Evolutionary conservation across 2,888 invertebrate genomes (phyloP), one percentile per base, ranked within the genome.

Genomic region (Synergus umbraculus): DNA sequence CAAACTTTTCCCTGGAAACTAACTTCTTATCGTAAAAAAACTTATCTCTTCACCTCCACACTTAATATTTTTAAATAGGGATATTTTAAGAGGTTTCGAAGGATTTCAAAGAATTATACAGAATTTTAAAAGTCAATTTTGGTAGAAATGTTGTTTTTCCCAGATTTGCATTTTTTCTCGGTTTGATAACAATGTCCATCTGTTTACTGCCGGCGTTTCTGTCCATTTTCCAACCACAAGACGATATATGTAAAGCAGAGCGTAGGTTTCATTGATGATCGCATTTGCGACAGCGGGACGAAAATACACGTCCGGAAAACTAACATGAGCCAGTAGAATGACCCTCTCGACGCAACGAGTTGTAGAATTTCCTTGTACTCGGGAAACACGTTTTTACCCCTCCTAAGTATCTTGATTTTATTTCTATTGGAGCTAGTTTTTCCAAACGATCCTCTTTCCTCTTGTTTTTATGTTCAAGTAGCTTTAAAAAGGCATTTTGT

Each of bases 221-320:
- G 10, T 13, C 29, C 12, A 0, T 63, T 18, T 63, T 63, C 29
- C 22, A 29, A 63, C 29, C 73, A 41, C 73, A 54, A 37, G 54
- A 46, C 54, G 73, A 15, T 29, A 46, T 69, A 73, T 73, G 73
- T 37, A 58, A 58, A 54, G 73, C 54, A 12, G 69, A 54, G 54
- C 73, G 73, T 73, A 41, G 73, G 73, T 73, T 73, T 73, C 73
- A 73, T 73, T 73, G 73, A 73, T 73, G 73, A 73, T 73, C 54
- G 54, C 54, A 73, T 73, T 73, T 73, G 73, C 54, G 73, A 73
- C 73, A 41, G 73, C 54, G 73, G 73, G 37, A 73, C 37, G 73
- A 73, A 73, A 73, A 73, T 73, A 58, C 73, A 37, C 73, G 73
- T 15, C 73, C 54, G 73, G 73, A 73, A 73, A 73, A 73, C 54